Evolutionary conservation across 1,140 invertebrate genomes (phyloP), one percentile per base, ranked within the genome.

Genomic region (Neoseiulus cucumeris): DNA sequence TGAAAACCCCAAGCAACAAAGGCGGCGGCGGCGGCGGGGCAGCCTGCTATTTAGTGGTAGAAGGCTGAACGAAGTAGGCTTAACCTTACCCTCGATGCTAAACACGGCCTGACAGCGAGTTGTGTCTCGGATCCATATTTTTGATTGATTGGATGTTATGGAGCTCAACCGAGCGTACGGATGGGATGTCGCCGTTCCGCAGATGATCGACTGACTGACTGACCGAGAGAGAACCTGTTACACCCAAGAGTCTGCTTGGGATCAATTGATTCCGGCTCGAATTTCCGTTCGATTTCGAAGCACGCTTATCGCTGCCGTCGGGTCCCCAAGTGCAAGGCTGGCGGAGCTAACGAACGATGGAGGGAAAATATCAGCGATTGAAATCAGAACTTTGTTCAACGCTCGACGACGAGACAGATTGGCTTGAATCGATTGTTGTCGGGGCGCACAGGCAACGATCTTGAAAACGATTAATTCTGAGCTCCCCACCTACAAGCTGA

Each of bases 381-480:
- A 20, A 17, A 59, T 25, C 14, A 59, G 22, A 59, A 59, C 14
- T 25, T 17, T 17, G 25, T 25, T 59, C 51, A 25, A 25, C 51
- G 51, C 17, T 25, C 51, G 4, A 20, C 14, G 22, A 59, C 51
- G 51, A 59, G 51, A 25, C 51, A 59, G 51, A 59, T 59, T 59
- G 51, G 51, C 33, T 6, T 39, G 33, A 59, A 33, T 59, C 51
- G 51, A 59, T 59, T 59, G 45, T 59, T 33, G 33, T 59, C 51
- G 25, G 25, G 17, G 25, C 51, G 14, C 22, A 25, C 22, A 4
- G 4, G 51, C 25, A 59, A 59, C 51, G 51, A 59, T 59, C 51
- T 59, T 59, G 51, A 59, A 59, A 59, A 59, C 22, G 51, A 59
- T 59, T 59, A 59, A 20, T 59, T 59, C 22, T 59, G 33, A 39